phyloP scores from a whole-genome alignment of 2,888 invertebrate genomes.

The Prionchulus punctatus region DNA sequence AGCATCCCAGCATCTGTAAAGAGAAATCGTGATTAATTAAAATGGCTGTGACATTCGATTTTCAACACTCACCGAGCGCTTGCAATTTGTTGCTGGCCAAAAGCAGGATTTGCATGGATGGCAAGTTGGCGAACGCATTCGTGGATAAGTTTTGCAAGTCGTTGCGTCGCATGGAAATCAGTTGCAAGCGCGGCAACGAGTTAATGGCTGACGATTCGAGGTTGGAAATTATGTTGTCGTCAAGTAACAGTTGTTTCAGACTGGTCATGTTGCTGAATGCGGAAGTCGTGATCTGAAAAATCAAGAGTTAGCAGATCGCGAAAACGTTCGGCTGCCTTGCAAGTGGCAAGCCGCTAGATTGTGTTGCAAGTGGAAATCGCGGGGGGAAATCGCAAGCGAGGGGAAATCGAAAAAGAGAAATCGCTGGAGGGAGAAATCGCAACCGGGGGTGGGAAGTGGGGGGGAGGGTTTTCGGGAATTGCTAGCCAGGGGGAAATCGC shows the following conservation, averaged over 20 bases:
- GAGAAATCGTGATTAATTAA: background rate
- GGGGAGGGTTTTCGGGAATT: background rate
- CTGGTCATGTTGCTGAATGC: constrained; percentile 59
- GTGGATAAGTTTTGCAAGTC: constrained; percentile 12
- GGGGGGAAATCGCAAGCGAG: too few species aligned
- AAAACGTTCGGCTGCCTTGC: too few species aligned
- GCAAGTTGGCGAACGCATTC: background rate
- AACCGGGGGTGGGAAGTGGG: constrained; percentile 15
- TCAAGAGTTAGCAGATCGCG: too few species aligned
- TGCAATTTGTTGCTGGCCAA: background rate
- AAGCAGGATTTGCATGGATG: background rate
- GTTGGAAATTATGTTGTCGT: constrained; percentile 45
- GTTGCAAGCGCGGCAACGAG: constrained; percentile 49
- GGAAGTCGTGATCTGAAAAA: constrained; percentile 37
- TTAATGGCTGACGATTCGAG: constrained; percentile 65
- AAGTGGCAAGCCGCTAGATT: too few species aligned
- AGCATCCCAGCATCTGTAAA: constrained; percentile 23
- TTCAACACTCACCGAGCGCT: background rate
- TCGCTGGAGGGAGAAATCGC: too few species aligned
- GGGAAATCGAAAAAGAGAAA: too few species aligned
- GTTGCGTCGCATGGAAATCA: constrained; percentile 49
- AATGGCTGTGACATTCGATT: background rate
- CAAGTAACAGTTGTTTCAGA: constrained; percentile 48
- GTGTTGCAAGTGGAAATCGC: background rate
- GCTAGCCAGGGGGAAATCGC: background rate